phyloP scores from a whole-genome alignment of 2,888 invertebrate genomes.

The Rhimphoctona megacephalus region DNA sequence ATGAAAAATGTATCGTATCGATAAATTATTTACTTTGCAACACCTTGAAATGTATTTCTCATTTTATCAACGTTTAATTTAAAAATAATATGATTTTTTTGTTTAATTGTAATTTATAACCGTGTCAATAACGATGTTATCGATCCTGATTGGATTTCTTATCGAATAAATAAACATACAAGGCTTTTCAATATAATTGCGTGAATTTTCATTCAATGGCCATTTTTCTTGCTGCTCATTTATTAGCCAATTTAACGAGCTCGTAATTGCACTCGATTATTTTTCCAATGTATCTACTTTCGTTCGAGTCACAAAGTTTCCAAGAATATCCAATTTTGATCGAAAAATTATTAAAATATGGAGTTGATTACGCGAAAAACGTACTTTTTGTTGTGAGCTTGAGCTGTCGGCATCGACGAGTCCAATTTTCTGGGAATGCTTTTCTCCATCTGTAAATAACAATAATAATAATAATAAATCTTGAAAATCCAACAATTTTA shows the following conservation, averaged over 20 bases:
- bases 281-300: background rate
- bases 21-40: slow-evolving; percentile 1
- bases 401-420: slow-evolving; percentile 47
- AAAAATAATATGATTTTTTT: slow-evolving; percentile 24
- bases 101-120: background rate
- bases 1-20: background rate
- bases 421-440: slow-evolving; percentile 37
- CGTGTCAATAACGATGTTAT: slow-evolving; percentile 43
- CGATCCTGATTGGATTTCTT: slow-evolving; percentile 48
- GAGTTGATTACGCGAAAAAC: slow-evolving; percentile 72
- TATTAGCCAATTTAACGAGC: background rate
- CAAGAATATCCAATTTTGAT: background rate
- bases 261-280: background rate
- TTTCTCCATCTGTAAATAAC: slow-evolving; percentile 47
- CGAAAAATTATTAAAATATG: background rate
- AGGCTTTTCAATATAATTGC: background rate
- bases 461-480: background rate
- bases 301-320: background rate
- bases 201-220: background rate
- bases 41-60: background rate
- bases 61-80: background rate
- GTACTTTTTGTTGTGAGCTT: slow-evolving; percentile 85
- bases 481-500: background rate
- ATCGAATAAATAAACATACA: slow-evolving; percentile 31
- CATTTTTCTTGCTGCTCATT: background rate